Evolutionary conservation across 1,140 invertebrate genomes (phyloP), one percentile per base, ranked within the genome.

Genomic region (Ditylenchus dipsaci): DNA sequence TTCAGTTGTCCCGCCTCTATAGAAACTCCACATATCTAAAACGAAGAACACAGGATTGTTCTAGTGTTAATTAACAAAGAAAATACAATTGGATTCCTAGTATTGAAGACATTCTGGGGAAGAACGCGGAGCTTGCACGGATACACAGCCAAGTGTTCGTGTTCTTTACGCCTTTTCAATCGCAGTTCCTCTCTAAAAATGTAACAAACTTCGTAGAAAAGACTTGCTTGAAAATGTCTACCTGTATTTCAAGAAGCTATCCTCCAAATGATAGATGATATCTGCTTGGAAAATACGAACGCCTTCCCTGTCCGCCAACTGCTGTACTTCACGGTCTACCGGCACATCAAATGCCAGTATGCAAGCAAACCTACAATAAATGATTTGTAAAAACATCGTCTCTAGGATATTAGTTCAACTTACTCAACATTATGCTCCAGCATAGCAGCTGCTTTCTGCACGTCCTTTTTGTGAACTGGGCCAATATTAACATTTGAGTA

Each of bases 261-360:
- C 95, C 85, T 97, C 97, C 68, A 99, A 86, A 87, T 99, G 96
- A 86, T 99, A 99, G 80, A 99, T 99, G 83, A 99, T 99, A 84
- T 99, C 95, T 1, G 96, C 96, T 67, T 94, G 90, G 88, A 98
- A 98, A 79, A 98, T 95, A 85, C 90, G 93, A 49, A 99, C 93
- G 63, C 91, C 92, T 53, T 95, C 83, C 59, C 89, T 88, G 80
- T 98, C 95, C 0, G 96, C 96, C 83, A 97, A 84, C 83, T 97
- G 93, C 86, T 98, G 94, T 0, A 95, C 95, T 80, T 98, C 96
- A 65, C 90, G 87, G 83, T 99, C 95, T 30, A 99, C 89, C 86
- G 95, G 96, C 0, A 99, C 95, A 86, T 99, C 95, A 84, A 99
- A 99, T 0, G 96, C 96, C 68, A 99, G 87, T 83, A 99, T 98